Base-by-base conservation (phyloP, 2,113 vertebrate genomes). In the Gopherus flavomarginatus region DNA sequence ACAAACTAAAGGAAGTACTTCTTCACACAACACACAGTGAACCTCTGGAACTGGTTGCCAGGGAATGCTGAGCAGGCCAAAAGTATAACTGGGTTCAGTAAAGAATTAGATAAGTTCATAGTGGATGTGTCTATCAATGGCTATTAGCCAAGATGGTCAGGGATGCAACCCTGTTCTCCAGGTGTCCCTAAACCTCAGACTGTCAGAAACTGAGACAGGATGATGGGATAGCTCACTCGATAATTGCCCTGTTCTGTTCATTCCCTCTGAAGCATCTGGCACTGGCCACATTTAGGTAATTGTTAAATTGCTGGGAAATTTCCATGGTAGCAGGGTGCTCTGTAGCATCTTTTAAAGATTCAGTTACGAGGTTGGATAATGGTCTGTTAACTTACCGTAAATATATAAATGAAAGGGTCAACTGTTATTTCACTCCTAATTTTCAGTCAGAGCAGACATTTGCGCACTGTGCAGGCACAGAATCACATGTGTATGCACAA, bases 401-500 rank as follows among this genome's bases (percentile, higher is more conserved):
- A 1, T 53, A n/a, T 53, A 50, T 80, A 75, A 79, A 69, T 69
- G 21, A 69, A 38, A 69, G 65, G 78, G 44, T 4, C 47, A 80
- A 59, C 49, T 54, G 35, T 57, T 31, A 12, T 50, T 53, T 47
- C 22, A 9, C 6, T 75, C 65, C 83, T 9, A 9, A 35, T 49
- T 6, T 50, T 27, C 50, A 5, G 29, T 83, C 9, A 14, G 81
- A 9, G 65, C 35, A 69, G 65, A n/a, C 17, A 19, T 65, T 65
- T 62, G 29, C 29, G 6, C 29, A 16, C 13, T 19, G 27, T 59
- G 62, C 8, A 17, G 16, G 62, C 7, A n/a, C 38, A 77, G 8
- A 44, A 38, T 6, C 38, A 6, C 57, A 84, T 81, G 84, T 22
- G 0, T 0, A 2, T 22, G 83, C 81, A 59, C 69, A 44, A 59